Percentiles rank a stretch among this genome's conserved stretches.
Conservation (phyloP, 2,888 invertebrate species). For the Apamea epomidion region DNA sequence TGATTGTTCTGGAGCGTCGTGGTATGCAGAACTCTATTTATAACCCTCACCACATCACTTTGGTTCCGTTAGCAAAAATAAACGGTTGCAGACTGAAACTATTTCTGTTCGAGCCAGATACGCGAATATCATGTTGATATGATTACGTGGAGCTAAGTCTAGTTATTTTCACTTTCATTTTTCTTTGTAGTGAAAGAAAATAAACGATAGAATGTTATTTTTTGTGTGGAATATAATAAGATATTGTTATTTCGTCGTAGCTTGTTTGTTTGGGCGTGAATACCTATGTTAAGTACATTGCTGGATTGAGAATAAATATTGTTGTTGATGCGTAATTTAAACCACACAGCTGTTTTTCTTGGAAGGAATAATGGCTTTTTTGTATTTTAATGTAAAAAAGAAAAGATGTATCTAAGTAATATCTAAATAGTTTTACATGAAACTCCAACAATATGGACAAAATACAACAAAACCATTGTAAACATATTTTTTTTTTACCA, state of each 20-base stretch:
- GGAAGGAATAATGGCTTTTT: background rate
- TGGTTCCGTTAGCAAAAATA: conserved; percentile 64
- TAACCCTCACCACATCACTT: conserved; percentile 49
- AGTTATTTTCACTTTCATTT: conserved; percentile 44
- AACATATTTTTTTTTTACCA: background rate
- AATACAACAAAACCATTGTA: background rate
- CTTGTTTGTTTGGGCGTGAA: conserved; percentile 9
- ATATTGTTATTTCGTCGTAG: conserved; percentile 1
- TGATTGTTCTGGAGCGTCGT: conserved; percentile 55
- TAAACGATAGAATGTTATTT: conserved; percentile 10
- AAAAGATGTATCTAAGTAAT: background rate
- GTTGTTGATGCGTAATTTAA: background rate
- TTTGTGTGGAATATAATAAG: conserved; percentile 4
- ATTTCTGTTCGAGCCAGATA: conserved; percentile 60
- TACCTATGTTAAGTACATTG: background rate
- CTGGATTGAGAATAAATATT: conserved; percentile 2
- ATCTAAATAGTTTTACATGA: background rate
- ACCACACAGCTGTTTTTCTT: background rate
- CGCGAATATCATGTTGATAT: conserved; percentile 62
- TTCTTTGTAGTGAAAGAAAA: conserved; percentile 13
- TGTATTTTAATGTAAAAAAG: too few relatives aligned
- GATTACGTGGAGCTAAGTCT: conserved; percentile 47
- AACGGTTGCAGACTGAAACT: conserved; percentile 55
- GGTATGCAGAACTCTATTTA: conserved; percentile 51
- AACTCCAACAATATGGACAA: background rate